These are phyloP conservation scores for Chionoecetes opilio DNA, from an alignment of 1,140 invertebrate genomes.

Conservation along the genomic window DNA sequence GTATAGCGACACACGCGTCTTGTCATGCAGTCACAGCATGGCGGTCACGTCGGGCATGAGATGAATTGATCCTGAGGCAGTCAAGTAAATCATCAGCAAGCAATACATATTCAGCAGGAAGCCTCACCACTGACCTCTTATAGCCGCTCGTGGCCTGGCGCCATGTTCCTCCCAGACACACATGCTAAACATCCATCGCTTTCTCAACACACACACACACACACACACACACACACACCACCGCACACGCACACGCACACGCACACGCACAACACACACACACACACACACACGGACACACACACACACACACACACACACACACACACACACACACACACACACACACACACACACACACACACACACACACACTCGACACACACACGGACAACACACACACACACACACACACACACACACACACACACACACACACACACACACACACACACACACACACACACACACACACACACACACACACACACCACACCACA, in stretches of 20 bases:
- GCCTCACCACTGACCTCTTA: no score
- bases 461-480: slow-evolving; percentile 15
- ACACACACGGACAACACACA: neutral
- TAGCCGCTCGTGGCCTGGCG: neutral
- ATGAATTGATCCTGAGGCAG: no score
- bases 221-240: slow-evolving; percentile 48
- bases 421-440: neutral
- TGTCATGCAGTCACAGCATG: no score
- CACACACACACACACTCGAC: slow-evolving; percentile 19
- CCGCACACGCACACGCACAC: slow-evolving; percentile 22
- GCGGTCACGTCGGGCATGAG: no score
- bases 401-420: neutral
- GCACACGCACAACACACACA: slow-evolving; percentile 40
- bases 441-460: slow-evolving; percentile 3
- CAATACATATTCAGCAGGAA: no score
- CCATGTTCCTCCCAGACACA: neutral
- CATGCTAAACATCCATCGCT: neutral
- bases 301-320: slow-evolving; percentile 35
- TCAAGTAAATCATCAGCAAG: no score
- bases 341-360: slow-evolving; percentile 48
- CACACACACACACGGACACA: slow-evolving; percentile 37
- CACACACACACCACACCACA: slow-evolving; percentile 45
- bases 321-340: slow-evolving; percentile 48
- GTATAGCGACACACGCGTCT: no score
- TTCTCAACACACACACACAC: neutral